Conservation (phyloP, 2,888 invertebrate species). For the Bedellia somnulentella region DNA sequence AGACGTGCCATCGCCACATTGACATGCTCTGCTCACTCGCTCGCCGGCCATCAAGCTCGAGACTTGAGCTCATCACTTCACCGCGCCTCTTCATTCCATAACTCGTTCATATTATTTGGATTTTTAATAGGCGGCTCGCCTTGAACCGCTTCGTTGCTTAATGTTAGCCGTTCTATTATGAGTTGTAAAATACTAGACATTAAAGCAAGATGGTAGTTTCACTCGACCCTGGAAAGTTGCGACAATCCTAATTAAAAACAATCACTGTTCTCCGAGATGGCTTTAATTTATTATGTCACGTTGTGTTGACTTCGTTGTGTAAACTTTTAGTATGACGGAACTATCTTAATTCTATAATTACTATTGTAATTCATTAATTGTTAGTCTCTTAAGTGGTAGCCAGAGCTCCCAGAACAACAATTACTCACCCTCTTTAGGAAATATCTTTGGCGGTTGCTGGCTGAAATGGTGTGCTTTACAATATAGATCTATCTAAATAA, state of each 20-base stretch:
- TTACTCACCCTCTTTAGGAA: no score
- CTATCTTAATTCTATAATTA: no score
- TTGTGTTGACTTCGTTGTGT: no score
- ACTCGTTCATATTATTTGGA: constrained; percentile 34
- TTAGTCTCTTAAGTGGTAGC: no score
- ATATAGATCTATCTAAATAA: no score
- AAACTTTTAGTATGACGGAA: no score
- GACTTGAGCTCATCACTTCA: constrained; percentile 7
- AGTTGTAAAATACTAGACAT: constrained; percentile 24
- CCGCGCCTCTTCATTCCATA: constrained; percentile 35
- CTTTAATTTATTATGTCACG: no score
- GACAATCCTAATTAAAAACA: constrained; percentile 13
- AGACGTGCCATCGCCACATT: constrained; percentile 1
- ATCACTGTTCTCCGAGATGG: background rate
- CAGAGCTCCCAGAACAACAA: no score
- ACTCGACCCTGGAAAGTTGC: constrained; percentile 19
- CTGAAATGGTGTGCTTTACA: no score
- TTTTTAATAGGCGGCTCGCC: constrained; percentile 42
- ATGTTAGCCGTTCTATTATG: constrained; percentile 34
- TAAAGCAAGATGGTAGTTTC: constrained; percentile 25
- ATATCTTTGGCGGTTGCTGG: no score
- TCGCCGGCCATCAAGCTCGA: background rate
- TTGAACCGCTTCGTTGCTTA: constrained; percentile 36
- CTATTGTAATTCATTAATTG: no score
- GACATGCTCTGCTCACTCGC: background rate